Evolutionary conservation across 1,140 invertebrate genomes (phyloP).

Genomic region (Periplaneta americana): DNA sequence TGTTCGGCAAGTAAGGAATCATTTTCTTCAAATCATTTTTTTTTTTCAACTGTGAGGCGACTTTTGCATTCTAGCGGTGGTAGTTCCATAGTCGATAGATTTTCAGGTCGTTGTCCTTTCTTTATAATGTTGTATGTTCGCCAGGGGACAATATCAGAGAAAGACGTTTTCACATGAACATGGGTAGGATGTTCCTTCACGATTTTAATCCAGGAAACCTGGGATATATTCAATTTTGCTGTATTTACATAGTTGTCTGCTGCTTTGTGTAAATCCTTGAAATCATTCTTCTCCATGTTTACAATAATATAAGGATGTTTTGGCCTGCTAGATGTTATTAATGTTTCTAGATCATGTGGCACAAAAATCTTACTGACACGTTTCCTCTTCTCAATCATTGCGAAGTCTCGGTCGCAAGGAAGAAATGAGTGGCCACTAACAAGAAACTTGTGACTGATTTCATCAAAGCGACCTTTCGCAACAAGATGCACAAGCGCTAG

Average conservation of each 20-base stretch:
- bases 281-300: not conserved
- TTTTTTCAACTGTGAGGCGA: too few species aligned
- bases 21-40: too few species aligned
- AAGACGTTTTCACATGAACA: too few species aligned
- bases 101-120: too few species aligned
- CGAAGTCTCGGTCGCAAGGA: constrained; percentile 16
- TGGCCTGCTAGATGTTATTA: not conserved
- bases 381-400: constrained; percentile 17
- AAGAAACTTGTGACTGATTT: constrained; percentile 7
- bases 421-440: constrained; percentile 14
- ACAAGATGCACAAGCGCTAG: not conserved
- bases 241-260: not conserved
- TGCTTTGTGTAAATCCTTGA: not conserved
- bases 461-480: not conserved
- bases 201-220: not conserved
- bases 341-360: not conserved
- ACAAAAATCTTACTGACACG: constrained; percentile 8
- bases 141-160: too few species aligned
- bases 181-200: too few species aligned
- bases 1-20: too few species aligned
- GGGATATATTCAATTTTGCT: not conserved
- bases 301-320: not conserved
- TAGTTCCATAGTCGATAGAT: too few species aligned
- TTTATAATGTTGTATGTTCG: too few species aligned
- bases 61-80: too few species aligned